These are phyloP conservation scores for Chouioia cunea DNA, from an alignment of 2,888 invertebrate species.

Conservation along the genomic window DNA sequence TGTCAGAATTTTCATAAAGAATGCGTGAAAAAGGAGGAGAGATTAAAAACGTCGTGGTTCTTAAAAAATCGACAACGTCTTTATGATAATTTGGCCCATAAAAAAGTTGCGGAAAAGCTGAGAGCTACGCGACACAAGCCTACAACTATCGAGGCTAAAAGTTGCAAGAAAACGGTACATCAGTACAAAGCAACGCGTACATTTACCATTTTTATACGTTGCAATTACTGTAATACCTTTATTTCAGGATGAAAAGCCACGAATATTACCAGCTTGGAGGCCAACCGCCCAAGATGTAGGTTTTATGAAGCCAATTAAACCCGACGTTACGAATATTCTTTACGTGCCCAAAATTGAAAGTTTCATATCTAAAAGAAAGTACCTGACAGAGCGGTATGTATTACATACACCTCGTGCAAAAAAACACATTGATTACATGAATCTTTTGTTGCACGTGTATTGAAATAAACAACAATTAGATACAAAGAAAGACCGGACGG, in stretches of 20 bases:
- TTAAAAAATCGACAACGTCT: constrained; percentile 58
- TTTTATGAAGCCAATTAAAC: constrained; percentile 59
- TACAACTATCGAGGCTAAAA: constrained; percentile 17
- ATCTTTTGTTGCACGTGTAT: too few species aligned
- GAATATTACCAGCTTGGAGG: constrained; percentile 52
- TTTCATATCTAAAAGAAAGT: constrained; percentile 57
- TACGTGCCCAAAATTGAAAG: constrained; percentile 55
- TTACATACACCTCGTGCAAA: not conserved
- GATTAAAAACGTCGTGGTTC: constrained; percentile 60
- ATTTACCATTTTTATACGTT: too few species aligned
- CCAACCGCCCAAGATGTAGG: constrained; percentile 49
- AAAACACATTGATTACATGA: too few species aligned
- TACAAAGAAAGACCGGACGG: constrained; percentile 58
- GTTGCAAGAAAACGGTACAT: not conserved
- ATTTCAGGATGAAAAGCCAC: constrained; percentile 25
- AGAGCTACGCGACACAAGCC: constrained; percentile 40
- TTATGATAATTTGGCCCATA: constrained; percentile 48
- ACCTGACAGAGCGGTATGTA: constrained; percentile 57
- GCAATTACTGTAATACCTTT: too few species aligned
- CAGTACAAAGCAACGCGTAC: too few species aligned
- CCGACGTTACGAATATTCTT: constrained; percentile 52
- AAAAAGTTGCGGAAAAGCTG: constrained; percentile 31
- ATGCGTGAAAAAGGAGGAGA: constrained; percentile 54
- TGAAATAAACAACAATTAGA: constrained; percentile 48
- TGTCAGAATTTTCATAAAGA: constrained; percentile 59